Evolutionary conservation across 30 jellyfish, hydroid and myxozoan species (phyloP).

Genomic region (Pelagia noctiluca): DNA sequence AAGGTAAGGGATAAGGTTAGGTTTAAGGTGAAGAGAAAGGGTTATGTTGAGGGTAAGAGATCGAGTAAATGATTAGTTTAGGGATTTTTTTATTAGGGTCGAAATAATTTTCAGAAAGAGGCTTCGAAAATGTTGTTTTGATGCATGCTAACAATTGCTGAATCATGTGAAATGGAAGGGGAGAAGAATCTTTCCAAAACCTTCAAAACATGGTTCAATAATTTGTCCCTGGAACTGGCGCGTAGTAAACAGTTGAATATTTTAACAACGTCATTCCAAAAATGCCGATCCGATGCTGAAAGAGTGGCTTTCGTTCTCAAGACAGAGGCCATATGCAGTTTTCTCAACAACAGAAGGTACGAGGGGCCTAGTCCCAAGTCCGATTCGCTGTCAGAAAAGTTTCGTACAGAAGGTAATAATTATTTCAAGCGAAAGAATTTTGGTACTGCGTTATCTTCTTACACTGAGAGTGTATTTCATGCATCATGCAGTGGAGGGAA

Average conservation of each 20-base stretch:
- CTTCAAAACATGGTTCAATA: not conserved
- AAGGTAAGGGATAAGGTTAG: no score
- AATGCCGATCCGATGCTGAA: not conserved
- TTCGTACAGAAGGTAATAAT: constrained; percentile 47
- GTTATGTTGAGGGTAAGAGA: no score
- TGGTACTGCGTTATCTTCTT: constrained; percentile 31
- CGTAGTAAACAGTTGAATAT: not conserved
- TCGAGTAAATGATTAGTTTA: no score
- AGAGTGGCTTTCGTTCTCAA: not conserved
- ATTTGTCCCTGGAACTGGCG: not conserved
- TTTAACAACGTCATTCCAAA: not conserved
- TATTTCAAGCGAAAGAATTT: constrained; percentile 54
- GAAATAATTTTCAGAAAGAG: no score
- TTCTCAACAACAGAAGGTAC: not conserved
- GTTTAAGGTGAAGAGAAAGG: no score
- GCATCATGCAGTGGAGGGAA: constrained; percentile 35
- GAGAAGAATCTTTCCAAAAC: no score
- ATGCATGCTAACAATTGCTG: no score
- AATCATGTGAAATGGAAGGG: no score
- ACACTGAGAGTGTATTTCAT: constrained; percentile 52
- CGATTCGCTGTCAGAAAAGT: constrained; percentile 23
- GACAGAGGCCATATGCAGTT: not conserved
- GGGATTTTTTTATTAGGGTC: no score
- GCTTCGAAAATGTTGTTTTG: no score
- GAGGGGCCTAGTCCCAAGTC: not conserved